Conservation (phyloP, 2,888 invertebrate genomes). For the Cordilura impudica region DNA sequence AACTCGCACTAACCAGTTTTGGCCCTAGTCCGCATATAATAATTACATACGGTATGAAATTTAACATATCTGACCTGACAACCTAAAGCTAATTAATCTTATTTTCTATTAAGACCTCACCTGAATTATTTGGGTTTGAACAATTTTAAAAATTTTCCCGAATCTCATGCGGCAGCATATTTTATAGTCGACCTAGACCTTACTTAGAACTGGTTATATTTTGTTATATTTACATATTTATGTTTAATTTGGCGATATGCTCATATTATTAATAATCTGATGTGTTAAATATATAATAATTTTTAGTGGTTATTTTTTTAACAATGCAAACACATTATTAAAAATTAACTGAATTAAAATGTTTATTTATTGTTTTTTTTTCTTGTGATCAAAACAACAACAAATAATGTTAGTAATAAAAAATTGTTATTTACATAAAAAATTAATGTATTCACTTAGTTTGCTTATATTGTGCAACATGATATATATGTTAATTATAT, state of each 20-base stretch:
- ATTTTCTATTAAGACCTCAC: too few species aligned
- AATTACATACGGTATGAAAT: too few species aligned
- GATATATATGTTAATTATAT: constrained; percentile 20
- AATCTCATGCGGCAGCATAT: too few species aligned
- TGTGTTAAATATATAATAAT: neutral
- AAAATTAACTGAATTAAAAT: constrained; percentile 31
- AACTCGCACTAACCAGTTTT: too few species aligned
- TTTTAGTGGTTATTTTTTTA: constrained; percentile 7
- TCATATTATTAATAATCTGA: neutral
- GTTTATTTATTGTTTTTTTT: constrained; percentile 19
- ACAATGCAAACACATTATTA: neutral
- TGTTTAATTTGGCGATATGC: too few species aligned
- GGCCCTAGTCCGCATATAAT: too few species aligned
- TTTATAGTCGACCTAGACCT: too few species aligned
- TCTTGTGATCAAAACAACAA: neutral
- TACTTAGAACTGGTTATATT: too few species aligned
- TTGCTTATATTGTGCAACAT: neutral
- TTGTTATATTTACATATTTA: too few species aligned
- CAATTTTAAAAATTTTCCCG: neutral
- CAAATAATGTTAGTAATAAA: constrained; percentile 12
- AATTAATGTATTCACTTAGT: neutral
- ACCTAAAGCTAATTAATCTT: too few species aligned
- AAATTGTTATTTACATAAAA: neutral
- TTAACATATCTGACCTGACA: too few species aligned
- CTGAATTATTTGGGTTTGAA: too few species aligned